phyloP scores from a whole-genome alignment of 2,888 invertebrate species.

The Panopea generosa region DNA sequence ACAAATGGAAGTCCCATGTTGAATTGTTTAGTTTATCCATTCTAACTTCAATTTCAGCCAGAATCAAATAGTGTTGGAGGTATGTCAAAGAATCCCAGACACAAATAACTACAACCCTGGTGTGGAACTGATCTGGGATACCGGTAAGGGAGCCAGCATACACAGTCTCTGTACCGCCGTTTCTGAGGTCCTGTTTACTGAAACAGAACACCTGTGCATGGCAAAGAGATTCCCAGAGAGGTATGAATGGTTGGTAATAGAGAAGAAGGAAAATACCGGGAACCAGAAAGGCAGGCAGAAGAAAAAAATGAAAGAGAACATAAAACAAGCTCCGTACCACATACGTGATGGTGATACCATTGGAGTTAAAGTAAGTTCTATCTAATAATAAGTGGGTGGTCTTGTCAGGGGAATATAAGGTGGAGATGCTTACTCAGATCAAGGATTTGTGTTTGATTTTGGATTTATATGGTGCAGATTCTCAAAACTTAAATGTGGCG shows the following conservation, averaged over 20 bases:
- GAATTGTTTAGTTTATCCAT: no score
- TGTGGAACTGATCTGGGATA: conserved; percentile 81
- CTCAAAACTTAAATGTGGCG: no score
- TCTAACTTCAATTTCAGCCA: conserved; percentile 70
- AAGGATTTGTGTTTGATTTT: no score
- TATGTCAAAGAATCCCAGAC: conserved; percentile 73
- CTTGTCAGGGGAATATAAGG: background rate
- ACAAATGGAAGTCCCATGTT: no score
- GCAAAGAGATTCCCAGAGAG: conserved; percentile 80
- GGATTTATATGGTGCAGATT: no score
- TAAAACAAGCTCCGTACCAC: conserved; percentile 80
- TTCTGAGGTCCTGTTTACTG: conserved; percentile 63
- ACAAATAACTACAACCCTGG: conserved; percentile 68
- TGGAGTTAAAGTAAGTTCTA: conserved; percentile 82
- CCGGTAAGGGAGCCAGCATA: conserved; percentile 69
- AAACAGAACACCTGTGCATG: conserved; percentile 72
- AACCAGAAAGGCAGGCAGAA: conserved; percentile 70
- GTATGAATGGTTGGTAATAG: conserved; percentile 78
- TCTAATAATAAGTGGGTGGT: background rate
- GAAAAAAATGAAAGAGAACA: conserved; percentile 73
- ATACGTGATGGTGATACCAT: conserved; percentile 83
- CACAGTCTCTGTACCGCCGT: conserved; percentile 71
- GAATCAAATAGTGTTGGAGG: conserved; percentile 74
- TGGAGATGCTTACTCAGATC: no score
- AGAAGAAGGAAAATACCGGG: conserved; percentile 55